Evolutionary conservation across 2,888 invertebrate genomes (phyloP).

Genomic region (Phasia obesa): DNA sequence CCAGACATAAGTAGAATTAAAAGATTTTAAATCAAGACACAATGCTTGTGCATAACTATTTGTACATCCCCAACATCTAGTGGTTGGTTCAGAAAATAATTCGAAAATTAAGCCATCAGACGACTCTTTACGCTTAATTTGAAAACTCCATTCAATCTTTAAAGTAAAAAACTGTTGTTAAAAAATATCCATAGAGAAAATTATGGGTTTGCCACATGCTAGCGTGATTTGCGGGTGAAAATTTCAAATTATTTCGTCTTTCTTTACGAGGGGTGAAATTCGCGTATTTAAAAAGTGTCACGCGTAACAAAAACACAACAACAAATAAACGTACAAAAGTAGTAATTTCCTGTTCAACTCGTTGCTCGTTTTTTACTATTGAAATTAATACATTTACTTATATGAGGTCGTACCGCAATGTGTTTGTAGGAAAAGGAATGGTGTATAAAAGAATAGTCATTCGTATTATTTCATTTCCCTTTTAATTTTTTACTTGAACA

Average conservation of each 20-base stretch:
- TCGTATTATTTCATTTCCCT: neutral
- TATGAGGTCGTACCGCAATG: too few relatives aligned
- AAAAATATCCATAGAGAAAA: conserved; percentile 68
- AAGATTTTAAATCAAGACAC: neutral
- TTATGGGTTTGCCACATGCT: conserved; percentile 76
- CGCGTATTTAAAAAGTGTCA: conserved; percentile 74
- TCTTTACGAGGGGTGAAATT: conserved; percentile 66
- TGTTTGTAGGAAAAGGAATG: too few relatives aligned
- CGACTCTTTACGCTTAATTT: conserved; percentile 36
- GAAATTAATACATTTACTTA: conserved; percentile 70
- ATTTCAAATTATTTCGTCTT: conserved; percentile 35
- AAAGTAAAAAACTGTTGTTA: conserved; percentile 12
- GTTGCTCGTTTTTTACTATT: conserved; percentile 71
- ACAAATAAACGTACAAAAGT: conserved; percentile 29
- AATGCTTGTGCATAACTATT: neutral
- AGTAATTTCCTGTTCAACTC: conserved; percentile 58
- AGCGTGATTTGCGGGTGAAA: conserved; percentile 73
- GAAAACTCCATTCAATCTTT: neutral
- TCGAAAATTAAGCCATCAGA: conserved; percentile 22
- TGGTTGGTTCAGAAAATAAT: neutral
- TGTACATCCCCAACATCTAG: neutral
- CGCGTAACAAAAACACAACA: conserved; percentile 72
- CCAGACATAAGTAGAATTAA: too few relatives aligned
- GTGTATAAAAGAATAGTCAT: too few relatives aligned
- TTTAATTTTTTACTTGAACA: neutral